Conservation (phyloP, 2,888 invertebrate species). For the Odontocolon sp. region DNA sequence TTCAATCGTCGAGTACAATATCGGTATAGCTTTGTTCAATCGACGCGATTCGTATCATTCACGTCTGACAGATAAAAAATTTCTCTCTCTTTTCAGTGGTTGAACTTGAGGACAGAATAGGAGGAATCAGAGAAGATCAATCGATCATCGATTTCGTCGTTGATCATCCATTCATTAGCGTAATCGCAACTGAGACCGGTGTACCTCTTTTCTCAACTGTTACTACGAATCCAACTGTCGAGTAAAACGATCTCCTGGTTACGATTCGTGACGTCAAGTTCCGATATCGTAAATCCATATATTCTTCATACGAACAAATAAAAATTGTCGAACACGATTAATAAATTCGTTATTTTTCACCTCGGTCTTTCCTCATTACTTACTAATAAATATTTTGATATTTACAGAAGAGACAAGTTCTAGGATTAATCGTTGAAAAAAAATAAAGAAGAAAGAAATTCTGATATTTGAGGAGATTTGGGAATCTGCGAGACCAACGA, state of each 20-base stretch:
- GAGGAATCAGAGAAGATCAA: background rate
- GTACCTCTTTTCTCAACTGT: conserved; percentile 14
- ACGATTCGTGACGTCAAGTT: background rate
- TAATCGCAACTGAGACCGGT: conserved; percentile 18
- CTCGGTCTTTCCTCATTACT: too few relatives aligned
- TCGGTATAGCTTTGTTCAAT: background rate
- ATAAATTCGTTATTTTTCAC: too few relatives aligned
- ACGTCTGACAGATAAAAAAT: background rate
- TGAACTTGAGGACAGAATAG: conserved; percentile 42
- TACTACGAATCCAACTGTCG: background rate
- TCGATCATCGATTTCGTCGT: conserved; percentile 10
- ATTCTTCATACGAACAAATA: too few relatives aligned
- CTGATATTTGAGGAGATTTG: too few relatives aligned
- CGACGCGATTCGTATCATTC: too few relatives aligned
- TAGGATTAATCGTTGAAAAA: too few relatives aligned
- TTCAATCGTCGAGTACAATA: background rate
- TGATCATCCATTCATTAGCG: conserved; percentile 47
- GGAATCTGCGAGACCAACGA: too few relatives aligned
- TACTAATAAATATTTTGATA: too few relatives aligned
- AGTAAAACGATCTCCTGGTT: background rate
- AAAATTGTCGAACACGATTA: too few relatives aligned
- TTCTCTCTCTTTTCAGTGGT: conserved; percentile 35
- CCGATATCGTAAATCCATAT: too few relatives aligned
- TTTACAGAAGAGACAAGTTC: too few relatives aligned
- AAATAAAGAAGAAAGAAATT: too few relatives aligned